Percentiles rank a stretch among this genome's conserved stretches.
Conservation (phyloP, 2,888 invertebrate genomes). For the Drosophila demipolita region DNA sequence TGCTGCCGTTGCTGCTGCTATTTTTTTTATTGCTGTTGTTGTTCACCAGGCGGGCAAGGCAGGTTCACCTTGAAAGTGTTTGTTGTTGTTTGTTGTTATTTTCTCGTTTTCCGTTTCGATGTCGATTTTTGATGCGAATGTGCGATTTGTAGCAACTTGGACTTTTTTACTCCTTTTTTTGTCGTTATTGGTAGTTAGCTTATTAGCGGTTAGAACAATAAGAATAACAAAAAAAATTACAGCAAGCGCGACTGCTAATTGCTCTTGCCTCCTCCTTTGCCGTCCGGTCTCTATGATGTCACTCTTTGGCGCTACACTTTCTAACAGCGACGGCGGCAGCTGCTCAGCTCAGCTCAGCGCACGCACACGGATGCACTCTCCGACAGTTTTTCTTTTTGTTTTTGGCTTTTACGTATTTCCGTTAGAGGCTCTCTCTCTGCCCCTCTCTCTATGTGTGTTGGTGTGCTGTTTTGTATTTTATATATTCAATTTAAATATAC, state of each 20-base stretch:
- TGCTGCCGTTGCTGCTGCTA: slow-evolving; percentile 37
- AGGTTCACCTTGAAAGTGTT: slow-evolving; percentile 68
- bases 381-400: slow-evolving; percentile 11
- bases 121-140: slow-evolving; percentile 26
- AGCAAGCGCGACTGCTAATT: slow-evolving; percentile 42
- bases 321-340: slow-evolving; percentile 62
- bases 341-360: slow-evolving; percentile 34
- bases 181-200: not conserved
- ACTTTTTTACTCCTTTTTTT: slow-evolving; percentile 9
- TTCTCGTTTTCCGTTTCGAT: slow-evolving; percentile 22
- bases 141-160: slow-evolving; percentile 36
- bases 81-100: slow-evolving; percentile 61
- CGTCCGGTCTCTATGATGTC: slow-evolving; percentile 52
- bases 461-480: slow-evolving; percentile 59
- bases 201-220: slow-evolving; percentile 24
- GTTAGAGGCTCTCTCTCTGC: slow-evolving; percentile 38
- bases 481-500: slow-evolving; percentile 78
- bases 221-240: slow-evolving; percentile 20
- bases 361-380: slow-evolving; percentile 55
- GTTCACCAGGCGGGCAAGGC: slow-evolving; percentile 46
- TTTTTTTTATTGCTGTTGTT: slow-evolving; percentile 17
- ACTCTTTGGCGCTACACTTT: slow-evolving; percentile 73
- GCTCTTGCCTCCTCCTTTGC: slow-evolving; percentile 12
- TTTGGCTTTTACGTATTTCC: slow-evolving; percentile 45
- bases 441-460: slow-evolving; percentile 24